phyloP scores from a whole-genome alignment of 1,140 invertebrate species.

The Eriocheir sinensis region DNA sequence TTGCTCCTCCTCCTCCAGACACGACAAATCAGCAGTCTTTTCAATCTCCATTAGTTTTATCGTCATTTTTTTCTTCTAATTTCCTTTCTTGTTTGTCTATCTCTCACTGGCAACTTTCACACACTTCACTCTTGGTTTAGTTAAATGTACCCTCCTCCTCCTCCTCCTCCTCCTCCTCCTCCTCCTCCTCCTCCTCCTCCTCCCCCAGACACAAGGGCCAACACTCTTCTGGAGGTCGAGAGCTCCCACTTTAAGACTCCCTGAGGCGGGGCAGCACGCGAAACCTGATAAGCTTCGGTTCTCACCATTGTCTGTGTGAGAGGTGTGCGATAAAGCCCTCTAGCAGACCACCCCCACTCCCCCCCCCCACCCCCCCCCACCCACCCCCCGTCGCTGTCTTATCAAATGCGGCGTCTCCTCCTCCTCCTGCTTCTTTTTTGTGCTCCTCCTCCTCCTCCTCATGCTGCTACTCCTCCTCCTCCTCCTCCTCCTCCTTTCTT shows the following conservation, averaged over 20 bases:
- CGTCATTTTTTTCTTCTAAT: no score
- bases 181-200: background rate
- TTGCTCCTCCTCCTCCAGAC: no score
- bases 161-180: background rate
- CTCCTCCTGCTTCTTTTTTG: background rate
- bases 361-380: no score
- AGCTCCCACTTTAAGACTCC: background rate
- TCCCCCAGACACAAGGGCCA: background rate
- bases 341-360: background rate
- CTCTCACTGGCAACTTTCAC: no score
- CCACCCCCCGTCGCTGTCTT: no score
- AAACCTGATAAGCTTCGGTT: conserved; percentile 49
- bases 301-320: conserved; percentile 59
- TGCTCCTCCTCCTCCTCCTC: no score
- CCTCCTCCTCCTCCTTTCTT: background rate
- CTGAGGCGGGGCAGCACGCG: conserved; percentile 44
- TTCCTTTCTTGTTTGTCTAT: no score
- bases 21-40: no score
- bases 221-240: background rate
- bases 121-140: no score
- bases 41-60: no score
- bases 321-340: background rate
- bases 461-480: background rate
- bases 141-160: background rate
- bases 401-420: no score